These are phyloP conservation scores for Junonia oenone DNA, from an alignment of 2,888 invertebrate genomes.

Conservation along the genomic window DNA sequence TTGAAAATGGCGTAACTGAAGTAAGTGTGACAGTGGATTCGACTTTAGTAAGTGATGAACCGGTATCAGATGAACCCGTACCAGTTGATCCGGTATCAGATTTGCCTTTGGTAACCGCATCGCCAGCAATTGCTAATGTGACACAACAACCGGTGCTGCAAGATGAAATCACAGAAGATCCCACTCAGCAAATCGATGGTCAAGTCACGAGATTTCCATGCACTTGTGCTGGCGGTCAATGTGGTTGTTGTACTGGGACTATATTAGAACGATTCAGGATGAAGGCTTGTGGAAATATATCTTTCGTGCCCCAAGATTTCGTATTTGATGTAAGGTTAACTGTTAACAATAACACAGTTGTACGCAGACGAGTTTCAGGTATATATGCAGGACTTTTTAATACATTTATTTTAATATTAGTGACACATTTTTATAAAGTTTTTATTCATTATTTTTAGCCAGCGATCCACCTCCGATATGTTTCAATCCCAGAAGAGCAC, in stretches of 20 bases:
- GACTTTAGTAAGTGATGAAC: slow-evolving; percentile 33
- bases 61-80: slow-evolving; percentile 31
- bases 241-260: slow-evolving; percentile 84
- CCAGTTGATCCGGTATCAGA: slow-evolving; percentile 33
- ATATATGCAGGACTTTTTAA: slow-evolving; percentile 35
- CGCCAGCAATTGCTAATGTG: slow-evolving; percentile 32
- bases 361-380: slow-evolving; percentile 87
- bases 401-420: too few species aligned
- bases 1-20: slow-evolving; percentile 39
- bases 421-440: slow-evolving; percentile 35
- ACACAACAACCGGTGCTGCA: slow-evolving; percentile 42
- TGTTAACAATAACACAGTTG: slow-evolving; percentile 86
- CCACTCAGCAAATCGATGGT: slow-evolving; percentile 50
- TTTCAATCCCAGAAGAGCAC: slow-evolving; percentile 84
- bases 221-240: slow-evolving; percentile 80
- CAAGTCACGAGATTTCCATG: slow-evolving; percentile 81
- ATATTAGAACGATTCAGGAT: slow-evolving; percentile 82
- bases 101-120: slow-evolving; percentile 20
- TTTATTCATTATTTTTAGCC: slow-evolving; percentile 63
- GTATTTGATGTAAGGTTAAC: slow-evolving; percentile 86
- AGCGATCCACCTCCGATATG: slow-evolving; percentile 87
- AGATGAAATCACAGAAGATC: slow-evolving; percentile 37
- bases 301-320: slow-evolving; percentile 90
- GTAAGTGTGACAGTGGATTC: slow-evolving; percentile 36
- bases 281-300: slow-evolving; percentile 88